Percentiles rank a stretch among this genome's conserved stretches.
phyloP scores from a whole-genome alignment of 1,140 invertebrate species.

The Bilobella aurantiaca region DNA sequence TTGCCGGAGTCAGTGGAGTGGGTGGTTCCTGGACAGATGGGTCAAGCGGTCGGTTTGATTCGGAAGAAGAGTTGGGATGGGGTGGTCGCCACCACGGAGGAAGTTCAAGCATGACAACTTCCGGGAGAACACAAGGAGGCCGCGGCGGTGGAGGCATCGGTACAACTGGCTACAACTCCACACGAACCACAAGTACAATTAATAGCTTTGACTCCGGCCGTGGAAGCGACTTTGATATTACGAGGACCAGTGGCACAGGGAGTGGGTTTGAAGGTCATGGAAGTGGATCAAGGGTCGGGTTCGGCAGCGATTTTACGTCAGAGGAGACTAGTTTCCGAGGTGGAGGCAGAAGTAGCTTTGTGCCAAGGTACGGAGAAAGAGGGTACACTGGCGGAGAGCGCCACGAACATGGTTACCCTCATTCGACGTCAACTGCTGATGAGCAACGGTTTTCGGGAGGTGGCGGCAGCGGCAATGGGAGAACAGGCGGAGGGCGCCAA shows the following conservation, averaged over 20 bases:
- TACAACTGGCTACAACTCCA: no score
- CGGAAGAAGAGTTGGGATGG: background rate
- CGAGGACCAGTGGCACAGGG: background rate
- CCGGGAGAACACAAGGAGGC: no score
- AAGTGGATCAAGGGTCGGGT: background rate
- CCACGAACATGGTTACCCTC: no score
- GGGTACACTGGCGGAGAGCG: background rate
- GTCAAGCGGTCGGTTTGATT: background rate
- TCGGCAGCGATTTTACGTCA: background rate
- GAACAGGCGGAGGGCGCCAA: background rate
- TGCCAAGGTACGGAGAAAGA: background rate
- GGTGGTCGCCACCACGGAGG: background rate
- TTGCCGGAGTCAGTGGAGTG: background rate
- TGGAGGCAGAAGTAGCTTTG: background rate
- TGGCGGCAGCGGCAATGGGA: background rate
- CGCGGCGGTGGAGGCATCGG: background rate
- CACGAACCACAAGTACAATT: no score
- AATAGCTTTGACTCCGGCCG: background rate
- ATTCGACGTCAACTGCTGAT: background rate
- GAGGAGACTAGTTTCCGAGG: background rate
- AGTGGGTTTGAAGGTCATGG: background rate
- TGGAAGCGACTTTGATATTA: background rate
- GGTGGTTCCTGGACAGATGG: background rate
- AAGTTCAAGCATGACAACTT: background rate
- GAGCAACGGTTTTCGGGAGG: background rate